Evolutionary conservation across 2,113 vertebrate genomes (phyloP).

Genomic region (Narcine bancroftii): DNA sequence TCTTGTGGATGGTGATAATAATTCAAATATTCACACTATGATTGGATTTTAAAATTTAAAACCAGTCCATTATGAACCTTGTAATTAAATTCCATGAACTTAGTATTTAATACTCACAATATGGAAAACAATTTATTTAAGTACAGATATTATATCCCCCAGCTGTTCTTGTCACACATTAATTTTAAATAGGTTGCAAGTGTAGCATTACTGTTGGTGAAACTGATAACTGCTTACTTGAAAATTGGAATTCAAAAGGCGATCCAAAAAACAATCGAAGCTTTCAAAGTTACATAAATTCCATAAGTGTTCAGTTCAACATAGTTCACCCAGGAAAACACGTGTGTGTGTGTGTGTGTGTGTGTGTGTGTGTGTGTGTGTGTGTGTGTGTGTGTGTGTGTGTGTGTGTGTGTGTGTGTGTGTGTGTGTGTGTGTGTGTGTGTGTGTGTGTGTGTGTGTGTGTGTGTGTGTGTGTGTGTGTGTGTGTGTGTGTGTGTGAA

Average conservation of each 20-base stretch:
- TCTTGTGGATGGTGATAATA: background rate
- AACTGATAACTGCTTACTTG: background rate
- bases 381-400: background rate
- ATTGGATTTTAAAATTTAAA: background rate
- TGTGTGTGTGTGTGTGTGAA: background rate
- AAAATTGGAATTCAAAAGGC: background rate
- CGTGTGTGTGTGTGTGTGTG: background rate
- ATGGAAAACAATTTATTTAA: constrained; percentile 25
- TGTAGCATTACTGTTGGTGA: background rate
- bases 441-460: background rate
- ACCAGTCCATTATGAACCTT: background rate
- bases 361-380: background rate
- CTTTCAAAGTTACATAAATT: background rate
- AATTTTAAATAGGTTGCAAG: constrained; percentile 18
- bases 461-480: background rate
- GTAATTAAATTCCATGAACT: background rate
- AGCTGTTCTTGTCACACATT: constrained; percentile 30
- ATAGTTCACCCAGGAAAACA: background rate
- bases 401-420: background rate
- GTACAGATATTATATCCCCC: constrained; percentile 8
- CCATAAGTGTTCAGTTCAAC: background rate
- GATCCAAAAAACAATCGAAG: background rate
- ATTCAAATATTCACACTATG: background rate
- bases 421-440: background rate
- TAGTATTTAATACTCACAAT: background rate